These are phyloP conservation scores for Steinernema carpocapsae DNA, from an alignment of 2,888 invertebrate species.

Conservation along the genomic window DNA sequence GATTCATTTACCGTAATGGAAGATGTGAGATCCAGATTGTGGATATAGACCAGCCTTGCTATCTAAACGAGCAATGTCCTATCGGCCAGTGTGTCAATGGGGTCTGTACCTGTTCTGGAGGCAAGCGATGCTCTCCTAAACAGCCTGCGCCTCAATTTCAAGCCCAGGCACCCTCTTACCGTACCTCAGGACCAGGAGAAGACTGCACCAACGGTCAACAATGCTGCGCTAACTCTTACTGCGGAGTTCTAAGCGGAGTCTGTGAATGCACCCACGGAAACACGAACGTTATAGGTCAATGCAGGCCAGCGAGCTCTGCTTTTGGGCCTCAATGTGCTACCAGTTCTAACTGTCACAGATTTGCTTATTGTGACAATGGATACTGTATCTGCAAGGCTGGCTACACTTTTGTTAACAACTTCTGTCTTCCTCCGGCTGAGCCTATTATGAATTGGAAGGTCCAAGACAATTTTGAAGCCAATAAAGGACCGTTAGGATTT, in stretches of 20 bases:
- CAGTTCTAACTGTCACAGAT: slow-evolving; percentile 58
- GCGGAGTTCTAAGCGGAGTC: slow-evolving; percentile 54
- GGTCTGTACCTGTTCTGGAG: slow-evolving; percentile 45
- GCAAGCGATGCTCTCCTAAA: slow-evolving; percentile 21
- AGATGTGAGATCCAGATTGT: slow-evolving; percentile 39
- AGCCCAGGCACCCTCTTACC: background rate
- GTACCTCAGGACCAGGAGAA: slow-evolving; percentile 38
- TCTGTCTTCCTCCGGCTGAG: slow-evolving; percentile 55
- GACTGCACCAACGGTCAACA: slow-evolving; percentile 57
- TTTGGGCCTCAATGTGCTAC: slow-evolving; percentile 37
- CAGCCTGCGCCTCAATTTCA: no score
- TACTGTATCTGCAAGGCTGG: slow-evolving; percentile 57
- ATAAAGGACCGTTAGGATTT: background rate
- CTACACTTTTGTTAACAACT: slow-evolving; percentile 46
- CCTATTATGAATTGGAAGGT: slow-evolving; percentile 28
- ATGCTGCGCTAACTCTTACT: slow-evolving; percentile 58
- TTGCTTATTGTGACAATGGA: slow-evolving; percentile 65
- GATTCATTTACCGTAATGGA: slow-evolving; percentile 37
- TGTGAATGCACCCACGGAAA: slow-evolving; percentile 66
- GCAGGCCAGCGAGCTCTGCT: slow-evolving; percentile 56
- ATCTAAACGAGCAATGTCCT: slow-evolving; percentile 49
- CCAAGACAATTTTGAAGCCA: background rate
- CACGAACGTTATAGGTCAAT: slow-evolving; percentile 50
- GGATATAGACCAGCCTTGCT: slow-evolving; percentile 44
- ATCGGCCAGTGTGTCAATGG: slow-evolving; percentile 46